Base-by-base conservation (phyloP, 2,113 vertebrate genomes). In the Emydura subglobosa region DNA sequence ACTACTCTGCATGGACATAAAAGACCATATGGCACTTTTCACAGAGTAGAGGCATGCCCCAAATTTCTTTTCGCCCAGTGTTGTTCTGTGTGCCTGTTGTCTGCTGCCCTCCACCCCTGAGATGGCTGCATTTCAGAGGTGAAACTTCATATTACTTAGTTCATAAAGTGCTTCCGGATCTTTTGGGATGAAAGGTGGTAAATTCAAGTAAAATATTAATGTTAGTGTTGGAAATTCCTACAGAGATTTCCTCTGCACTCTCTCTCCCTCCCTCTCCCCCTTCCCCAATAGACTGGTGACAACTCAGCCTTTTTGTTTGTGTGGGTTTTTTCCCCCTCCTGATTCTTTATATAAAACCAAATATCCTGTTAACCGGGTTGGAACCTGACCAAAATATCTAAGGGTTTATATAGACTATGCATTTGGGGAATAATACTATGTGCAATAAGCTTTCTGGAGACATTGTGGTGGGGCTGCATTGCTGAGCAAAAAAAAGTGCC, bases 381-480 rank as follows among this genome's bases (percentile, higher is more conserved):
- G n/a, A 96, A 1, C 24, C 34, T 78, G 72, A 82, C 3, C 6
- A 90, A 25, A 39, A 21, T 61, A 86, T 86, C 61, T 39, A 84
- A 87, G 91, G 7, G 7, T 65, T 95, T 81, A 39, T 51, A 11
- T 79, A 82, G 95, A 89, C 81, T 42, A 82, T 24, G 51, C 59
- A 86, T 91, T 86, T 87, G 83, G 47, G 79, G 85, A 79, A 76
- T 91, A 89, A 81, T 61, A 65, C 86, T 68, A 68, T 72, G 72
- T 61, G 42, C 80, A 9, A 57, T 79, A 42, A 5, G 39, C 72
- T 76, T 79, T 81, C 80, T 95, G 68, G 50, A 90, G 55, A 85
- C 27, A 54, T 42, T 0, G 2, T 83, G 47, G n/a, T 79, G 12
- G 68, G 80, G 50, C 61, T 89, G 17, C 31, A 31, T 42, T 83